Base-by-base conservation (phyloP, 1,140 invertebrate genomes). In the Nephila pilipes region DNA sequence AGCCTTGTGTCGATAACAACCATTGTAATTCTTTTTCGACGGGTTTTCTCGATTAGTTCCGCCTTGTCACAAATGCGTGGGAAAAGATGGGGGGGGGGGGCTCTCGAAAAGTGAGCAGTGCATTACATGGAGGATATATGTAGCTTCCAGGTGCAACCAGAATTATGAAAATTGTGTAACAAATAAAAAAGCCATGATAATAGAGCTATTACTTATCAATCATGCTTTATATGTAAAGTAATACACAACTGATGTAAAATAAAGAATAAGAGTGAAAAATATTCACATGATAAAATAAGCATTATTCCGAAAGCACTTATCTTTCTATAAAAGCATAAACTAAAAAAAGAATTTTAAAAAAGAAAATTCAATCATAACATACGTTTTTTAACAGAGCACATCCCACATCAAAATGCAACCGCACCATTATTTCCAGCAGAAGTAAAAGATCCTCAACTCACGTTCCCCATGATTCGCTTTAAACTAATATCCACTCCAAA, bases 401-500 rank as follows among this genome's bases (percentile, higher is more conserved):
- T 29, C 69, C 69, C 69, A 75, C 69, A 32, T 75, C 69, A 32
- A 75, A 75, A 75, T 75, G 69, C 69, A 75, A 75, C 29, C 69
- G 69, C 29, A 75, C 69, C 69, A 75, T 75, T 65, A 12, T 36
- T 36, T 75, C 18, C 69, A 75, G 29, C 29, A 32, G 69, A 14
- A 75, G 29, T 18, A 3, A 29, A 75, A 2, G 69, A 18, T 75
- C 18, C 69, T 75, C 29, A 75, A 32, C n/a, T 18, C 18, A 75
- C 18, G 69, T 3, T 75, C 18, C 16, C 69, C 69, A 69, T 69
- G 65, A 29, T 69, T 32, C 29, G 65, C 65, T 29, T 32, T 32
- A 75, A 75, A 75, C 29, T 75, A 75, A 75, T 75, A 75, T 36
- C 29, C 69, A 32, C 69, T 75, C 69, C 69, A 75, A 75, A 75